These are phyloP conservation scores for Platycercus adscitus DNA, from an alignment of 2,113 vertebrate genomes.

Conservation along the genomic window DNA sequence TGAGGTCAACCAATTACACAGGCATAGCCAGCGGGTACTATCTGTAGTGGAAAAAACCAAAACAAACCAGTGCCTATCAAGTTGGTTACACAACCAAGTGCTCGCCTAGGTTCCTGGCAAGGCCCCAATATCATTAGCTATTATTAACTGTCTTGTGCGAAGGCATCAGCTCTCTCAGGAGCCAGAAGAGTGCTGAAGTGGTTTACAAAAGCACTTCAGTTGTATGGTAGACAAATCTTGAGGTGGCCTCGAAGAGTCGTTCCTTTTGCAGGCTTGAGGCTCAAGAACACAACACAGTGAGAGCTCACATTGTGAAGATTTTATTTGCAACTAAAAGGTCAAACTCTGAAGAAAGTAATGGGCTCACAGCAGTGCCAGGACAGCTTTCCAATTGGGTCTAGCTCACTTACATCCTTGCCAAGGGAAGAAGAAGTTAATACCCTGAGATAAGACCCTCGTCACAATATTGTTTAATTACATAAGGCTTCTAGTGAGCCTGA, in stretches of 20 bases:
- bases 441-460: conserved; percentile 67
- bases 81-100: conserved; percentile 8
- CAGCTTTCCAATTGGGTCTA: neutral
- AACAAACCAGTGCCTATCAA: conserved; percentile 3
- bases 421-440: conserved; percentile 53
- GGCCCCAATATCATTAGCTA: neutral
- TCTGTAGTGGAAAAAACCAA: conserved; percentile 28
- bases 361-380: neutral
- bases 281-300: neutral
- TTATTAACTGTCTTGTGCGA: conserved; percentile 31
- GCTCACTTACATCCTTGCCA: conserved; percentile 42
- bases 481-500: conserved; percentile 32
- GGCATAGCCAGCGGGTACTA: conserved; percentile 1
- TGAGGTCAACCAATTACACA: conserved; percentile 23
- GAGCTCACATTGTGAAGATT: neutral
- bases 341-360: neutral
- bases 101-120: neutral
- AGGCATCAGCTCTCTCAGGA: neutral
- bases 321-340: conserved; percentile 8
- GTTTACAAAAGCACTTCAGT: neutral
- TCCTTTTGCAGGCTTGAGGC: neutral
- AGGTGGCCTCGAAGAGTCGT: neutral
- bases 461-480: conserved; percentile 64
- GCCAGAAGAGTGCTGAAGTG: conserved; percentile 14
- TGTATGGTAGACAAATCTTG: neutral